Evolutionary conservation across 2,888 invertebrate species (phyloP).

Genomic region (Dione vanillae): DNA sequence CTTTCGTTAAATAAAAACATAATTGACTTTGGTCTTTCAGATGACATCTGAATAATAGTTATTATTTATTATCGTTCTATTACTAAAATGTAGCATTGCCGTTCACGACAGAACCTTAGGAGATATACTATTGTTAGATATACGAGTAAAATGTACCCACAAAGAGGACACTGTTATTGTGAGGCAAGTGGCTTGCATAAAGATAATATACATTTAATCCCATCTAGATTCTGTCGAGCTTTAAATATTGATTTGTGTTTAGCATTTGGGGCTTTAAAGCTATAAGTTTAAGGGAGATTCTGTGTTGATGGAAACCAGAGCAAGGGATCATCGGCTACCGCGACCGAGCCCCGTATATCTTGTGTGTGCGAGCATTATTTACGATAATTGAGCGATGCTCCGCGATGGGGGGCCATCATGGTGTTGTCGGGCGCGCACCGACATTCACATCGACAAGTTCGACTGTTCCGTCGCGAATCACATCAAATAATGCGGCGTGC

Average conservation of each 20-base stretch:
- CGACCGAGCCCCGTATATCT: conserved; percentile 79
- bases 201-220: conserved; percentile 82
- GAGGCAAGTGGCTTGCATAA: conserved; percentile 83
- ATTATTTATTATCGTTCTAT: conserved; percentile 11
- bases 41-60: conserved; percentile 2
- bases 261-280: conserved; percentile 58
- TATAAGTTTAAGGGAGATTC: conserved; percentile 58
- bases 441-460: conserved; percentile 83
- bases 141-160: conserved; percentile 74
- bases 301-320: conserved; percentile 55
- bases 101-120: conserved; percentile 49
- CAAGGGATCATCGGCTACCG: conserved; percentile 77
- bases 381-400: conserved; percentile 85
- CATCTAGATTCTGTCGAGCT: conserved; percentile 64
- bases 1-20: too few species aligned
- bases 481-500: conserved; percentile 83
- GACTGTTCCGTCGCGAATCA: conserved; percentile 83
- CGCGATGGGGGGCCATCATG: conserved; percentile 84
- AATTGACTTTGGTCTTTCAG: not conserved
- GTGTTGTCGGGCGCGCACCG: conserved; percentile 81
- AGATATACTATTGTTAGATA: conserved; percentile 77
- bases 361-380: conserved; percentile 84
- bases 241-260: conserved; percentile 56
- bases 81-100: conserved; percentile 19
- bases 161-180: conserved; percentile 78